Evolutionary conservation across 2,888 invertebrate genomes (phyloP).

Genomic region (Amphipoea lucens): DNA sequence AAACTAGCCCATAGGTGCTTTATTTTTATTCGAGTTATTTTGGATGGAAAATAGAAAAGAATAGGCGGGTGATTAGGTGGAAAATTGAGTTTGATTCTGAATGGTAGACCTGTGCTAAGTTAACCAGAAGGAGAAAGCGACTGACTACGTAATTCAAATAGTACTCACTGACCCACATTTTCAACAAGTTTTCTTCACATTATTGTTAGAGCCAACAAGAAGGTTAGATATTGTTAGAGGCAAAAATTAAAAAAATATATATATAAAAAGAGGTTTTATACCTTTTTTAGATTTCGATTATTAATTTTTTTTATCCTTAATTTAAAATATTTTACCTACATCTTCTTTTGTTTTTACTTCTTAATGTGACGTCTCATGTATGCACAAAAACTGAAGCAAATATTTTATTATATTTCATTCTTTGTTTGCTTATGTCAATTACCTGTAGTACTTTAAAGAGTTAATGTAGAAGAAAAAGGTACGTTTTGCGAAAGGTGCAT

Average conservation of each 20-base stretch:
- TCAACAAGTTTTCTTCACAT: not conserved
- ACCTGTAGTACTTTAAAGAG: no score
- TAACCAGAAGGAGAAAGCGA: not conserved
- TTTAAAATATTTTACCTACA: not conserved
- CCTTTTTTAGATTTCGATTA: no score
- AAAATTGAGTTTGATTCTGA: constrained; percentile 22
- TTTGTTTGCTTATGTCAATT: not conserved
- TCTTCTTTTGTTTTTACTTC: not conserved
- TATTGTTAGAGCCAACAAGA: no score
- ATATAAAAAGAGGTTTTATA: no score
- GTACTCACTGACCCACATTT: not conserved
- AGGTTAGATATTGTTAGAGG: no score
- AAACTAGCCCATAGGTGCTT: constrained; percentile 45
- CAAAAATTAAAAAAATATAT: no score
- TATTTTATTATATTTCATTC: not conserved
- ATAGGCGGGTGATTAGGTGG: constrained; percentile 34
- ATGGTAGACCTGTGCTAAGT: not conserved
- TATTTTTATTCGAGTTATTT: constrained; percentile 51
- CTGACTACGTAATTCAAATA: not conserved
- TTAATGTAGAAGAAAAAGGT: no score
- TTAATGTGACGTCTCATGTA: not conserved
- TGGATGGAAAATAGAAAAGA: constrained; percentile 28
- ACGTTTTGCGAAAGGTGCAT: no score
- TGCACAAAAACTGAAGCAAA: not conserved
- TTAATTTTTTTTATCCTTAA: not conserved